Conservation (phyloP, 2,113 vertebrate genomes). For the Connochaetes taurinus region DNA sequence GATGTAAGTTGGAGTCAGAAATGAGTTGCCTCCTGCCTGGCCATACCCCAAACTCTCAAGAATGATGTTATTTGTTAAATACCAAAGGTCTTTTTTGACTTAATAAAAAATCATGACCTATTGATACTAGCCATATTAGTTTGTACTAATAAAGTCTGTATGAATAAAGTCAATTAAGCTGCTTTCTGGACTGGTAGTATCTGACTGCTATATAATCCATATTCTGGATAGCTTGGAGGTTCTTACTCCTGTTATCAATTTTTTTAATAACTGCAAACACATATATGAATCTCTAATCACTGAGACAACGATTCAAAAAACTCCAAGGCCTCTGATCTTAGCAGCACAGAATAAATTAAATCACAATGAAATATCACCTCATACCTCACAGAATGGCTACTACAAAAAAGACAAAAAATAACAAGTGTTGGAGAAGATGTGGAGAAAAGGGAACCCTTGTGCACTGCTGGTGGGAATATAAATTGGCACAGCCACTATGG, state of each 20-base stretch:
- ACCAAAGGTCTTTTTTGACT: not conserved
- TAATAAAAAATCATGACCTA: slow-evolving; percentile 13
- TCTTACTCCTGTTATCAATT: not conserved
- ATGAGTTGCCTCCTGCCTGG: not conserved
- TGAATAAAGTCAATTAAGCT: not conserved
- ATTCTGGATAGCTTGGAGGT: not conserved
- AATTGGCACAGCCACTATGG: not conserved
- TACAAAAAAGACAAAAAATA: not conserved
- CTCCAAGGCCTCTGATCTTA: not conserved
- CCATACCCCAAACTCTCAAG: not conserved
- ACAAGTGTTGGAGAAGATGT: not conserved
- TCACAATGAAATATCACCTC: not conserved
- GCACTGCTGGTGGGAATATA: not conserved
- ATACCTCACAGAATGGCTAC: not conserved
- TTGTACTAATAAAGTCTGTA: not conserved
- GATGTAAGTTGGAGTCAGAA: not conserved
- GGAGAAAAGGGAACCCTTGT: not conserved
- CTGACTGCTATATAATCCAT: not conserved
- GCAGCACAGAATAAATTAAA: not conserved
- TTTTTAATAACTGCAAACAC: not conserved
- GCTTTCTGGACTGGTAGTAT: not conserved
- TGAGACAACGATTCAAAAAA: not conserved
- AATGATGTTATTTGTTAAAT: slow-evolving; percentile 24
- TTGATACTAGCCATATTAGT: not conserved
- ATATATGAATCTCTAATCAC: not conserved